These are phyloP conservation scores for Synanthedon formicaeformis DNA, from an alignment of 2,888 invertebrate genomes.

Conservation along the genomic window DNA sequence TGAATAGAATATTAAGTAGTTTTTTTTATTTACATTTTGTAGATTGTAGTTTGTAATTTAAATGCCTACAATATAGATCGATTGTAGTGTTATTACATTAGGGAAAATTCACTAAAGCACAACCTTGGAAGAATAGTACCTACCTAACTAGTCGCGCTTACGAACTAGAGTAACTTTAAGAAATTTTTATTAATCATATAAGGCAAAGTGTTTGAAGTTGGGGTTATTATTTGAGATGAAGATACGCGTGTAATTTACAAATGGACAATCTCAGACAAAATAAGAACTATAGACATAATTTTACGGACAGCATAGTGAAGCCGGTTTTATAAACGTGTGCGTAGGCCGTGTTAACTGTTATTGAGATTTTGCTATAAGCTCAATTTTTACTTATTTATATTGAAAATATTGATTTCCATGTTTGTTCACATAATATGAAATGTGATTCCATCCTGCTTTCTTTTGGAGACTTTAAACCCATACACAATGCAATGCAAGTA, in stretches of 20 bases:
- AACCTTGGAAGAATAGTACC: conserved; percentile 70
- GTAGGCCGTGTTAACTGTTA: too few species aligned
- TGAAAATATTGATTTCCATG: too few species aligned
- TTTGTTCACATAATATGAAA: too few species aligned
- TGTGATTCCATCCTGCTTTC: too few species aligned
- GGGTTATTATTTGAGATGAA: conserved; percentile 45
- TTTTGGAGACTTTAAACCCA: too few species aligned
- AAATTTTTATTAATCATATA: conserved; percentile 53
- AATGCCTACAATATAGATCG: conserved; percentile 18
- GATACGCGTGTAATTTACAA: conserved; percentile 11
- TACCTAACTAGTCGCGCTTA: conserved; percentile 66
- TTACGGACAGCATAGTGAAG: too few species aligned
- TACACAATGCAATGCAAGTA: too few species aligned
- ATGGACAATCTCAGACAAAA: not conserved
- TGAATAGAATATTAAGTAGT: conserved; percentile 24
- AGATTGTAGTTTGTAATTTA: conserved; percentile 24
- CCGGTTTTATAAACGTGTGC: too few species aligned
- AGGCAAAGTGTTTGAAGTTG: conserved; percentile 66
- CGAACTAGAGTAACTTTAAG: conserved; percentile 54
- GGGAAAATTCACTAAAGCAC: conserved; percentile 67
- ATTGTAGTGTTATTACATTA: conserved; percentile 13
- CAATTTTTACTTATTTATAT: too few species aligned
- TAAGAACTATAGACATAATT: too few species aligned
- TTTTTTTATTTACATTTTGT: conserved; percentile 39
- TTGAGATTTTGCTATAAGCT: too few species aligned